phyloP scores from a whole-genome alignment of 2,797 vertebrate species.

The Rhinatrema bivittatum region DNA sequence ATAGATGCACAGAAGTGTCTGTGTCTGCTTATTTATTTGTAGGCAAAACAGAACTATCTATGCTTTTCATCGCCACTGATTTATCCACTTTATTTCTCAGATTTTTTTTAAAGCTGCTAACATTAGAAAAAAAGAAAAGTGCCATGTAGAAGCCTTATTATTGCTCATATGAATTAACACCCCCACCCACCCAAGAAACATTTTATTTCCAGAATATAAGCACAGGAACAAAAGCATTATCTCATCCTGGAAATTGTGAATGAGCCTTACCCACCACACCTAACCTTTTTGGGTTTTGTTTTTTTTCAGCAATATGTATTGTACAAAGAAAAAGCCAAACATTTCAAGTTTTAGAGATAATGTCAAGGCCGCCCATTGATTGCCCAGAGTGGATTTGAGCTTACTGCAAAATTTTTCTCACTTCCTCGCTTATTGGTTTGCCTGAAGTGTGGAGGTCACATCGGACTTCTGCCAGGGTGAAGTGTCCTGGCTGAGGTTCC shows the following conservation, averaged over 20 bases:
- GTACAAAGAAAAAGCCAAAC: background rate
- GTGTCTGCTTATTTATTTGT: slow-evolving; percentile 65
- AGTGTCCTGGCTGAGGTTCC: background rate
- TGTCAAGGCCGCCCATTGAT: background rate
- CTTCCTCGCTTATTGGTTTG: accelerated
- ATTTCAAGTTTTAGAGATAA: background rate
- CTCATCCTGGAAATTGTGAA: no score
- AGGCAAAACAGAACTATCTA: slow-evolving; percentile 53
- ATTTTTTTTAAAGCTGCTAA: slow-evolving; percentile 21
- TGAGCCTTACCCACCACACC: no score
- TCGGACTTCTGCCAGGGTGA: background rate
- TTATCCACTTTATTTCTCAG: slow-evolving; percentile 26
- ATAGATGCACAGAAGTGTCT: slow-evolving; percentile 61
- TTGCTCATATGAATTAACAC: no score
- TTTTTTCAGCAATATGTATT: accelerated
- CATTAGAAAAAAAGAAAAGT: background rate
- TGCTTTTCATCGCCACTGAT: slow-evolving; percentile 32
- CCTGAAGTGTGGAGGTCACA: background rate
- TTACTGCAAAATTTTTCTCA: accelerated
- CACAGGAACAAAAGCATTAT: no score
- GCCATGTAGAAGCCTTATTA: no score
- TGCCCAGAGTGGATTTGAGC: background rate
- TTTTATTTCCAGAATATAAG: no score
- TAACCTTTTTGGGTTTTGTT: no score
- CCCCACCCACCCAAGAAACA: no score